These are phyloP conservation scores for Alosa alosa DNA, from an alignment of 2,113 vertebrate species.

Conservation along the genomic window DNA sequence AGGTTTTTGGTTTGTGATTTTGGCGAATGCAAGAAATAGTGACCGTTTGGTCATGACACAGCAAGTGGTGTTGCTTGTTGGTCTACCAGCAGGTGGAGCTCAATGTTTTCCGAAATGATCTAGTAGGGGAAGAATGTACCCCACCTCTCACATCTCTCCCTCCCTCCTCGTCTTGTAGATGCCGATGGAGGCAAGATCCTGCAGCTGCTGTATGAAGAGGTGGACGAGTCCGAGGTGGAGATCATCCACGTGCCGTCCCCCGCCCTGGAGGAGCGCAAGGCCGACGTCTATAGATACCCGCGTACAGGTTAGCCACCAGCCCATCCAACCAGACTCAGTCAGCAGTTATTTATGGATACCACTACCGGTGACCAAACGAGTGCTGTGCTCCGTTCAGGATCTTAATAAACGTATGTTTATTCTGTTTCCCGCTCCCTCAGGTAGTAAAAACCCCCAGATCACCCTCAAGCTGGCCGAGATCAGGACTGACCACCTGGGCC, in stretches of 20 bases:
- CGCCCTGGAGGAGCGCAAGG: constrained; percentile 91
- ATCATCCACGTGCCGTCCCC: constrained; percentile 94
- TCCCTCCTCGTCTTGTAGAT: constrained; percentile 60
- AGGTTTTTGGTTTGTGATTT: neutral
- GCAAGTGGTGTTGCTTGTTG: neutral
- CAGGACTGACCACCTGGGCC: constrained; percentile 82
- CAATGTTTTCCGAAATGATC: neutral
- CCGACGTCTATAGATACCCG: constrained; percentile 93
- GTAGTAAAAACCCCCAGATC: constrained; percentile 94
- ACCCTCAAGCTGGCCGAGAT: constrained; percentile 90
- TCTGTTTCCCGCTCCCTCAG: constrained; percentile 56
- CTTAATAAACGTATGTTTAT: neutral
- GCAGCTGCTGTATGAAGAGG: constrained; percentile 90
- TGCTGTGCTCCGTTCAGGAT: neutral
- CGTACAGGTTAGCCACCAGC: constrained; percentile 78
- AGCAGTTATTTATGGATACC: neutral
- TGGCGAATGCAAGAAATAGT: neutral
- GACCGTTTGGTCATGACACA: neutral
- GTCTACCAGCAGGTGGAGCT: neutral
- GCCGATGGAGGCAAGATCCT: constrained; percentile 79
- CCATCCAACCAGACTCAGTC: neutral
- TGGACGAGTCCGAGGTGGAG: constrained; percentile 95
- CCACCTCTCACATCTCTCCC: neutral
- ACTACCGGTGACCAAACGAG: neutral
- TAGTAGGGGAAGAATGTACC: neutral